Base-by-base conservation (phyloP, 35 echinoderm and acorn worm species). In the Ptychodera flava region DNA sequence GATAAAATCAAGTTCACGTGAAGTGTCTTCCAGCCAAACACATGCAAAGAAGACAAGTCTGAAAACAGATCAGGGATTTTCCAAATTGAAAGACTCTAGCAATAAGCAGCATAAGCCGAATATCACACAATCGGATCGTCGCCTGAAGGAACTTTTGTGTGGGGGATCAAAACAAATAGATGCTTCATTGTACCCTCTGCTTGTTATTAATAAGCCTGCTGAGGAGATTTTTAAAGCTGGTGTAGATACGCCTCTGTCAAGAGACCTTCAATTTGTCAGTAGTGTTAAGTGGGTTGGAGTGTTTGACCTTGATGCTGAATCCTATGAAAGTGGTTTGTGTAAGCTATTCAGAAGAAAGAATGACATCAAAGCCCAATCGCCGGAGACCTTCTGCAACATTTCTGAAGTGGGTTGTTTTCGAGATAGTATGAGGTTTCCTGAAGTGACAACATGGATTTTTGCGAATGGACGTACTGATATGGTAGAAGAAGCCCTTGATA, bases 391-490 rank as follows among this genome's bases (percentile, higher is more conserved):
- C 45, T 29, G 34, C 53, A 31, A 37, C 10, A 76, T 34, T 35
- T 15, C 30, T 29, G 22, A 32, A 16, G 29, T 52, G 0, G 75
- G 15, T 30, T 81, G 36, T 0, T 34, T 84, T 0, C 27, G 30
- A 64, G 31, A 80, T 33, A 33, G 15, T 10, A 86, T 87, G 28
- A 64, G 36, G 27, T 64, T 35, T 80, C 16, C 78, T 28, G 85
- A 91, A 29, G n/a, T 83, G 1, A 31, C 85, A 28, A 6, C 77
- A 15, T 91, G 90, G 90, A 36, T 91, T 16, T 91, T 91, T 83
- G 33, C 53, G 29, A 91, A 91, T 82, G 90, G 90, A n/a, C 84
- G 89, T 29, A 83, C 36, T 34, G 89, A 91, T 45, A 78, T 85
- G 32, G 22, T n/a, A 77, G 28, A 36, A 85, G 79, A 36, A 38